Conservation (phyloP, 2,888 invertebrate genomes). For the Cheilosia pagana region DNA sequence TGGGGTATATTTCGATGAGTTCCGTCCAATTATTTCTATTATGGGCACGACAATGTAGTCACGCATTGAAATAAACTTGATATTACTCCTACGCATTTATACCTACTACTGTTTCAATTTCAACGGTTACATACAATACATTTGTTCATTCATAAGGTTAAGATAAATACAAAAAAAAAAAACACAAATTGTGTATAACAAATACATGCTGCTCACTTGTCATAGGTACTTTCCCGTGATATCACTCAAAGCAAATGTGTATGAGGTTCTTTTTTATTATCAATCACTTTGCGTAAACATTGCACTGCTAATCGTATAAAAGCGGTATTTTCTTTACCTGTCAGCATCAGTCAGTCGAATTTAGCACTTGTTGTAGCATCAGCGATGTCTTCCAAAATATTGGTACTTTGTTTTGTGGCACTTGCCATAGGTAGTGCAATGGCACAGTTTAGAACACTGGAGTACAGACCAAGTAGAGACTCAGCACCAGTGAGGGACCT, state of each 20-base stretch:
- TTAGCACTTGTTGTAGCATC: neutral
- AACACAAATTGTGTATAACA: too few species aligned
- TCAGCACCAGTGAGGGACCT: constrained; percentile 27
- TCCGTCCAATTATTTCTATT: too few species aligned
- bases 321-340: neutral
- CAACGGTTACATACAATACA: too few species aligned
- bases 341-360: constrained; percentile 34
- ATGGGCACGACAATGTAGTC: too few species aligned
- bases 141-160: too few species aligned
- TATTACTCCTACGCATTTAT: too few species aligned
- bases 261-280: too few species aligned
- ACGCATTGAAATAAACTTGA: too few species aligned
- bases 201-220: neutral
- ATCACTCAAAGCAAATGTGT: neutral
- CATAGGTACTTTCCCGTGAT: neutral
- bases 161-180: too few species aligned
- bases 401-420: constrained; percentile 36
- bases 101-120: too few species aligned
- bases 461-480: constrained; percentile 50
- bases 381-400: constrained; percentile 40
- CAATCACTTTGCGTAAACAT: neutral
- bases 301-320: constrained; percentile 36
- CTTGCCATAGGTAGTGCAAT: constrained; percentile 12
- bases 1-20: too few species aligned
- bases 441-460: constrained; percentile 39